Evolutionary conservation across 2,113 vertebrate species (phyloP).

Genomic region (Scortum barcoo): DNA sequence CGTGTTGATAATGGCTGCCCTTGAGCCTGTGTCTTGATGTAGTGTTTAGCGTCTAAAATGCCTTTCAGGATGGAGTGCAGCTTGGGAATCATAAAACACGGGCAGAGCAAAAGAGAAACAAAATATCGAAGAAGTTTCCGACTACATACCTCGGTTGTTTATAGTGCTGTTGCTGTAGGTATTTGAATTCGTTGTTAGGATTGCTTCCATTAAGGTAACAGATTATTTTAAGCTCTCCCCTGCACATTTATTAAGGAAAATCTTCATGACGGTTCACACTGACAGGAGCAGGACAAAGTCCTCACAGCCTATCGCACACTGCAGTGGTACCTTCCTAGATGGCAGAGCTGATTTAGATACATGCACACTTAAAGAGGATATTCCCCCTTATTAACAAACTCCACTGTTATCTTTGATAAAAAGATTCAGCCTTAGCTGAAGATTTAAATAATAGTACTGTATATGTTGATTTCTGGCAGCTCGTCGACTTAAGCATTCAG

Average conservation of each 20-base stretch:
- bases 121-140: conserved; percentile 37
- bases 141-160: neutral
- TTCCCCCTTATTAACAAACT: neutral
- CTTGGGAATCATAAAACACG: conserved; percentile 63
- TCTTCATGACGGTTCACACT: neutral
- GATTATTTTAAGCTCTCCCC: conserved; percentile 17
- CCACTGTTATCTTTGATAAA: neutral
- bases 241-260: neutral
- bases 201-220: conserved; percentile 5
- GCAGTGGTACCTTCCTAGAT: neutral
- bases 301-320: neutral
- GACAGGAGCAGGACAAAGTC: neutral
- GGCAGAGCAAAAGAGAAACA: conserved; percentile 34
- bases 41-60: conserved; percentile 73
- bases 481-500: neutral
- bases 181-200: neutral
- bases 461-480: conserved; percentile 19
- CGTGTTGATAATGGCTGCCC: conserved; percentile 81
- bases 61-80: conserved; percentile 67
- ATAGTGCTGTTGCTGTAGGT: neutral
- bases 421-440: neutral
- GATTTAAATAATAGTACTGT: neutral
- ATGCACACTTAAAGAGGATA: neutral
- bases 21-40: conserved; percentile 75
- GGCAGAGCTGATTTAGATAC: neutral